phyloP scores from a whole-genome alignment of 2,113 vertebrate species.

The Phalacrocorax pelagicus region DNA sequence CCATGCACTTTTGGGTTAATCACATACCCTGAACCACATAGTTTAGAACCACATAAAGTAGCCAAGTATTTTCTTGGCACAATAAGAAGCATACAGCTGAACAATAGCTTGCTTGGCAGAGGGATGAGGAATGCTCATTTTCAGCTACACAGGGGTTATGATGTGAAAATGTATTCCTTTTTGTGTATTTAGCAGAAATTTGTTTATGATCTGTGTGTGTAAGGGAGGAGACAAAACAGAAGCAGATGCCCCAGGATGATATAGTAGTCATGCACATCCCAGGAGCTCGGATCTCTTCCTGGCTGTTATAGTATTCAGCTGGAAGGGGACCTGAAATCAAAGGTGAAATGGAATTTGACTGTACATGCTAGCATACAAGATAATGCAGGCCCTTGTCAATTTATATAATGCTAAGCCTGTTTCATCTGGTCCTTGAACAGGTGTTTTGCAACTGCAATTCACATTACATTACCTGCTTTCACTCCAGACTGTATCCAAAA shows the following conservation, averaged over 20 bases:
- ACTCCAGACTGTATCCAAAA: background rate
- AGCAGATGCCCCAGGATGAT: background rate
- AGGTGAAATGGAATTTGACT: background rate
- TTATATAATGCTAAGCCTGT: background rate
- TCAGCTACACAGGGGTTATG: background rate
- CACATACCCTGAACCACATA: background rate
- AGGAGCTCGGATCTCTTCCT: background rate
- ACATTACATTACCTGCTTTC: background rate
- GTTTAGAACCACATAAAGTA: background rate
- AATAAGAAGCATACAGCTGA: background rate
- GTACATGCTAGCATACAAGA: background rate
- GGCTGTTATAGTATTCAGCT: background rate
- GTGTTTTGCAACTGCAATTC: background rate
- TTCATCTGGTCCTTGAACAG: background rate
- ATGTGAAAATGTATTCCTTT: background rate
- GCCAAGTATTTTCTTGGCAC: background rate
- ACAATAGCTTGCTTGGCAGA: background rate
- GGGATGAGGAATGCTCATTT: background rate
- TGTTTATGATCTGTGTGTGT: background rate
- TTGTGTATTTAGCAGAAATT: background rate
- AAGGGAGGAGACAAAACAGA: background rate
- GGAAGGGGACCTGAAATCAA: background rate
- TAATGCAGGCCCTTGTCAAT: background rate
- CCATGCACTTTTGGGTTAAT: background rate
- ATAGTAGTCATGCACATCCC: accelerated